Base-by-base conservation (phyloP, 1,140 invertebrate species). In the Drosophila funebris region DNA sequence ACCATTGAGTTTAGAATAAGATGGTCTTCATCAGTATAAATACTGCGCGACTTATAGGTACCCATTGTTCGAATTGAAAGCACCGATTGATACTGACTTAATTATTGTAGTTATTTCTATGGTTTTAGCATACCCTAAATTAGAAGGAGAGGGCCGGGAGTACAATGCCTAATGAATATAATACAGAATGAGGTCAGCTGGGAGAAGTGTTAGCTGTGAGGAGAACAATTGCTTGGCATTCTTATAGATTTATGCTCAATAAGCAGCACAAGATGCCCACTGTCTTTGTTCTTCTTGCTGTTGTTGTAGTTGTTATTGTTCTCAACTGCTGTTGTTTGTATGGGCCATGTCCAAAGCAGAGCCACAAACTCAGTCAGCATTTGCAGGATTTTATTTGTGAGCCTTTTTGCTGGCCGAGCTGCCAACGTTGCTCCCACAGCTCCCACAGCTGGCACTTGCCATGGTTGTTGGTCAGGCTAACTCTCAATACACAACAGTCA, bases 241-340 rank as follows among this genome's bases (percentile, higher is more conserved):
- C 73, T 85, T 85, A 87, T 87, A 66, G 74, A 74, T 74, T 62
- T 80, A 36, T 71, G 48, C 61, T 70, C 44, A 76, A 62, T 67
- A 54, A 73, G 57, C 37, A 39, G 67, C 44, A 66, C 39, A 73
- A 50, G 61, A 72, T 43, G 54, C 54, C 71, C 58, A 73, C 50
- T 76, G 18, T 27, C n/a, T 7, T 41, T 18, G 22, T 20, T 20
- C 6, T 48, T 5, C 4, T 50, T 37, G 9, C 7, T 50, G 22
- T 58, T 41, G 64, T 60, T 29, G 24, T 27, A 6, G 14, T 44
- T 66, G 64, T 53, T 39, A 14, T 48, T 61, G 43, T 60, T 60
- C 37, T 52, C 29, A 39, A 60, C 63, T 60, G 24, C 31, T 73
- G 22, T 72, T 69, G 62, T 72, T 61, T 69, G 13, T 58, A 27